Percentiles rank a stretch among this genome's conserved stretches.
These are phyloP conservation scores for Notodonta ziczac DNA, from an alignment of 2,888 invertebrate species.

Conservation along the genomic window DNA sequence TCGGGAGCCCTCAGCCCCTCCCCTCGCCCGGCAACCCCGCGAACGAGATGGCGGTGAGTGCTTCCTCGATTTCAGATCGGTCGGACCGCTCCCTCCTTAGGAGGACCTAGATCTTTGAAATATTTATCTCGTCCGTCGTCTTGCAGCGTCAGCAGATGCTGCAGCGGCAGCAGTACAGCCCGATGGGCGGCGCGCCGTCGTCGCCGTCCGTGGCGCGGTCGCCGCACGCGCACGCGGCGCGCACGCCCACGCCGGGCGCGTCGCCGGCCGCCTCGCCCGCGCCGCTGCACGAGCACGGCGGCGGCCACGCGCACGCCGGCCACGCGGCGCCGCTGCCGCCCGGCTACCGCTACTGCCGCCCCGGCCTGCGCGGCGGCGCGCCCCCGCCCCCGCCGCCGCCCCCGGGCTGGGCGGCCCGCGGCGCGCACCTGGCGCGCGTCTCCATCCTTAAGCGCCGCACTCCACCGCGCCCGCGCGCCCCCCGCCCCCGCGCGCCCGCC, in stretches of 20 bases:
- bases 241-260: conserved; percentile 71
- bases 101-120: background rate
- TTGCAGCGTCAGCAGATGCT: conserved; percentile 76
- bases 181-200: conserved; percentile 81
- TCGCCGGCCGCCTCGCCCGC: conserved; percentile 76
- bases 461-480: conserved; percentile 80
- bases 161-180: conserved; percentile 80
- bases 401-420: conserved; percentile 59
- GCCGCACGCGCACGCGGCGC: conserved; percentile 84
- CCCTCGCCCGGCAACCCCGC: conserved; percentile 77
- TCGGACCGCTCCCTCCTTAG: too few relatives aligned
- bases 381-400: conserved; percentile 61
- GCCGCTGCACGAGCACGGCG: conserved; percentile 46
- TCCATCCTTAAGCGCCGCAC: conserved; percentile 86
- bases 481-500: conserved; percentile 63
- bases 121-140: conserved; percentile 1
- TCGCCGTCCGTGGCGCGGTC: conserved; percentile 84
- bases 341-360: conserved; percentile 85
- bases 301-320: conserved; percentile 59
- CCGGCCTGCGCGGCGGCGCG: conserved; percentile 87
- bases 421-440: conserved; percentile 77
- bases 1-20: conserved; percentile 80
- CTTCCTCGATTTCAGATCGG: background rate
- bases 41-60: conserved; percentile 75
- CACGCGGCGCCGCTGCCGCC: conserved; percentile 85